A percentile compares a stretch with the other conserved stretches of the same genome.
Evolutionary conservation across 2,113 vertebrate species (phyloP).

Genomic region (Petrocephalus zakoni): DNA sequence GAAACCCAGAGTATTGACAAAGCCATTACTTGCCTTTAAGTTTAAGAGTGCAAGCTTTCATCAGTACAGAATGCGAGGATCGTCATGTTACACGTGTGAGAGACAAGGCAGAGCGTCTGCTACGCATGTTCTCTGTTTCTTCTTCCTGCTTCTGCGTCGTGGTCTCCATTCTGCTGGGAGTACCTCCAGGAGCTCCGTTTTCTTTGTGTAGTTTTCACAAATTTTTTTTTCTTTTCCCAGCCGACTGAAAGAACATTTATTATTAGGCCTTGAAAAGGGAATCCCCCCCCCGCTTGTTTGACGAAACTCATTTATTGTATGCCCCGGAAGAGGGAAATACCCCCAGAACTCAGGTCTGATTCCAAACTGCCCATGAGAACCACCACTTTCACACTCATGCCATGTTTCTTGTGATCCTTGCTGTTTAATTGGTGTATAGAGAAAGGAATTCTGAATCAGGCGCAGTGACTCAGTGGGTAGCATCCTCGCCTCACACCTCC

Average conservation of each 20-base stretch:
- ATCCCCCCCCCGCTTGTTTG: neutral
- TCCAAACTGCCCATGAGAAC: neutral
- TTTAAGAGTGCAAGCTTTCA: neutral
- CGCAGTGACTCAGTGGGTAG: neutral
- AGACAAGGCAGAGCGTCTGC: neutral
- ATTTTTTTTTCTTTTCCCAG: neutral
- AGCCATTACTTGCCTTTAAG: neutral
- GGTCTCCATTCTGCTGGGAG: neutral
- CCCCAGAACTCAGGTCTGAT: neutral
- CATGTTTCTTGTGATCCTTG: neutral
- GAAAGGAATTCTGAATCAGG: neutral
- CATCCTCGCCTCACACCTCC: neutral
- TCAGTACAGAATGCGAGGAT: neutral
- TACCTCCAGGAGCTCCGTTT: neutral
- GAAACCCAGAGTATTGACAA: neutral
- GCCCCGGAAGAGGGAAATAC: neutral
- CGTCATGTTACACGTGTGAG: neutral
- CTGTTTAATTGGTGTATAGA: slow-evolving; percentile 1
- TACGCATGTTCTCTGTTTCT: neutral
- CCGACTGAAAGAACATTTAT: neutral
- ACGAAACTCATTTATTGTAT: neutral
- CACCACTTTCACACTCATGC: neutral
- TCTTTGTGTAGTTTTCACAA: neutral
- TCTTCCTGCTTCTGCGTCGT: neutral
- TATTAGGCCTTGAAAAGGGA: neutral